Evolutionary conservation across 2,113 vertebrate species (phyloP), one percentile per base, ranked within the genome.

Genomic region (Triplophysa tibetana): DNA sequence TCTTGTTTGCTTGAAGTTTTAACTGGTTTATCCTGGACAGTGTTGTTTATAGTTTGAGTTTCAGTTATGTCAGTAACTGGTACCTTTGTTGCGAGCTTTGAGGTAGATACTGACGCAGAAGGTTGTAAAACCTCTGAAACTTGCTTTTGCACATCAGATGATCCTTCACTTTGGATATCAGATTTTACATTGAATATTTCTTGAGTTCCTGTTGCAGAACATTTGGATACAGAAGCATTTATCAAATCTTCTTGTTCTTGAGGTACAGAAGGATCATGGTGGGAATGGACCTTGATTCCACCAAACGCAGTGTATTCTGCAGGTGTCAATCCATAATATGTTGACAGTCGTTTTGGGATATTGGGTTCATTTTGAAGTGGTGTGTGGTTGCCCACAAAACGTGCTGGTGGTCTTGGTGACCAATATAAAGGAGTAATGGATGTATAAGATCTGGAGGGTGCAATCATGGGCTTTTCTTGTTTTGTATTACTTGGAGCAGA

Each of bases 241-340:
- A 78, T 66, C 21, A 61, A 23, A 26, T 33, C 29, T 1, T 85
- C 82, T 14, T 63, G 75, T 48, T 26, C 61, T 43, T 81, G 65
- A 56, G 48, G 67, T 41, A 38, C 43, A 48, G 70, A 48, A 21
- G 78, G 68, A 73, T 78, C 88, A n/a, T 77, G 79, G 60, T 83
- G 82, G 21, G 75, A 19, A 1, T 63, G 24, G 50, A 74, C 86
- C 83, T 85, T 89, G 54, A 92, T 90, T 16, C 92, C 91, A 85
- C 90, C 91, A 50, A 88, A 88, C 75, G 91, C 90, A 83, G 38
- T 80, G 86, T 92, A 91, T 68, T 92, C 85, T 79, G 86, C 50
- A 76, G 92, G 91, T 69, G 89, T 91, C 56, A 93, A 86, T 21
- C 92, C 92, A 43, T 92, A 93, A 85, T 92, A 93, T 73, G 86